phyloP scores from a whole-genome alignment of 2,888 invertebrate genomes.

The Melanophora roralis region DNA sequence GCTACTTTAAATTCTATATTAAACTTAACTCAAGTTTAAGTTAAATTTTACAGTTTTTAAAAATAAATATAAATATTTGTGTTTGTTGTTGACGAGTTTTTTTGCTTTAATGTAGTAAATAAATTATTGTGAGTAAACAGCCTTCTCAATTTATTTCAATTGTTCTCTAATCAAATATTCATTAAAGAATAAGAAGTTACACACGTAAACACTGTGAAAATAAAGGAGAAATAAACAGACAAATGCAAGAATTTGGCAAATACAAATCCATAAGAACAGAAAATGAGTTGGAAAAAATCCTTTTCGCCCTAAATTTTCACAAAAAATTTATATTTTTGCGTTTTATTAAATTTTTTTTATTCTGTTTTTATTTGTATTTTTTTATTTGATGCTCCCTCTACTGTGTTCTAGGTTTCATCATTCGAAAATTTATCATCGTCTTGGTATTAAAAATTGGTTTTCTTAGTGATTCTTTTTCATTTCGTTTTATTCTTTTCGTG shows the following conservation, averaged over 20 bases:
- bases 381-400: constrained; percentile 5
- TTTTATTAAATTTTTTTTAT: not conserved
- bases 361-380: not conserved
- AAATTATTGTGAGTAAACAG: not conserved
- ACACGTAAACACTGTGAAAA: not conserved
- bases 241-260: constrained; percentile 9
- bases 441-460: constrained; percentile 48
- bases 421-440: constrained; percentile 41
- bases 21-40: too few species aligned
- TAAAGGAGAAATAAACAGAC: not conserved
- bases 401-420: constrained; percentile 21
- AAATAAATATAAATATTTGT: too few species aligned
- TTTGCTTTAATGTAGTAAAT: not conserved
- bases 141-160: constrained; percentile 1
- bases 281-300: constrained; percentile 12
- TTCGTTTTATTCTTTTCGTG: not conserved
- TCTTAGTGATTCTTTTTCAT: constrained; percentile 31
- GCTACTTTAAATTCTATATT: too few species aligned
- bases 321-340: not conserved
- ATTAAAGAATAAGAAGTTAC: not conserved
- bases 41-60: too few species aligned
- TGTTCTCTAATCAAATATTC: constrained; percentile 7
- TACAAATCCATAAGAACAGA: constrained; percentile 17
- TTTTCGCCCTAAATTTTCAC: not conserved
- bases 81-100: too few species aligned